Evolutionary conservation across 2,888 invertebrate genomes (phyloP).

Genomic region (Therioaphis trifolii): DNA sequence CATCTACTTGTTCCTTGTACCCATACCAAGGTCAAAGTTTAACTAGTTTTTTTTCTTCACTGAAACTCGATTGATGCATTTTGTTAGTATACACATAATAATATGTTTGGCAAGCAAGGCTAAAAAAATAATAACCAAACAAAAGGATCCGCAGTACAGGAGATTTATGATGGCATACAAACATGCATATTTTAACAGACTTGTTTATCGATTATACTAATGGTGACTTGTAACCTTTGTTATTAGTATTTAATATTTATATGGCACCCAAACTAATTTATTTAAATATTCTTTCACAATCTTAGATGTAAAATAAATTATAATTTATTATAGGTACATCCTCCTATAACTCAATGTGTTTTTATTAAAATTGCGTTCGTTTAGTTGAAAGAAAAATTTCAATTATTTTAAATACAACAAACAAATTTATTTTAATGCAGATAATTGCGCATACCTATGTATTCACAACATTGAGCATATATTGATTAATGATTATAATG

Average conservation of each 20-base stretch:
- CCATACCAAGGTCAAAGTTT: slow-evolving; percentile 44
- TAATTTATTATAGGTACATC: neutral
- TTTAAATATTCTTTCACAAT: slow-evolving; percentile 1
- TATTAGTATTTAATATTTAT: neutral
- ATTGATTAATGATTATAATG: too few relatives aligned
- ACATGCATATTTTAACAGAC: slow-evolving; percentile 17
- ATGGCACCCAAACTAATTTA: neutral
- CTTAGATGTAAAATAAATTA: neutral
- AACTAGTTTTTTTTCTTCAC: slow-evolving; percentile 33
- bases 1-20: neutral
- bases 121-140: slow-evolving; percentile 6
- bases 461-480: too few relatives aligned
- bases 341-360: neutral
- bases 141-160: neutral
- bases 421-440: too few relatives aligned
- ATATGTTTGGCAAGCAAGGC: slow-evolving; percentile 5
- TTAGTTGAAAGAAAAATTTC: neutral
- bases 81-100: neutral
- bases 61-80: neutral
- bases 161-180: neutral
- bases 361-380: neutral
- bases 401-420: neutral
- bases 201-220: neutral
- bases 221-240: neutral
- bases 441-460: too few relatives aligned